Base-by-base conservation (phyloP, 1,140 invertebrate genomes). In the Nephotettix cincticeps region DNA sequence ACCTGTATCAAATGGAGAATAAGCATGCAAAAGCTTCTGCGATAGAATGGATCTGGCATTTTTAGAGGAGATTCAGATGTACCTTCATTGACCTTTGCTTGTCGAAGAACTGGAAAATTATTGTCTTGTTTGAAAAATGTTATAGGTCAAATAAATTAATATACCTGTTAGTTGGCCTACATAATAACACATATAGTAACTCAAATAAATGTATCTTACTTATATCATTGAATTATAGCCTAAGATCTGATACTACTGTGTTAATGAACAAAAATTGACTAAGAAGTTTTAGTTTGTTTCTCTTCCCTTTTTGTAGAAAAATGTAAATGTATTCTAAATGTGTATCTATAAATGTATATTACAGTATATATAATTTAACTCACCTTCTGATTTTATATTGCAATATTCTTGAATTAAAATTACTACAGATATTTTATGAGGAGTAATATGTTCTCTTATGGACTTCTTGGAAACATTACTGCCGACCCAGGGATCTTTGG, bases 1-100 rank as follows among this genome's bases (percentile, higher is more conserved):
- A 87, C 86, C 79, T 90, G 88, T 73, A 89, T 85, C 13, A 90
- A 76, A 75, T 89, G 88, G 40, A 89, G 77, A 6, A 87, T 80
- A 0, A 87, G 78, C 76, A 89, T 84, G 75, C 86, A 88, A 76
- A 89, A 89, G 75, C 86, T 83, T 61, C 85, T 75, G 21, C 70
- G 45, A 28, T 68, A 32, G 30, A 36, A 6, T 21, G 74, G 70
- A 27, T 72, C 68, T 36, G 80, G 19, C 54, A 73, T 56, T 45
- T 76, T 72, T 75, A 71, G 70, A 77, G 80, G 79, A 73, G 82
- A 81, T 23, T 75, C 68, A 30, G 25, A 13, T 1, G 25, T 1
- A 3, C 17, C 80, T 67, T 40, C 73, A 78, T 72, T n/a, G 2
- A 19, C n/a, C 6, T 65, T 65, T 25, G 17, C 11, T 29, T 45